These are phyloP conservation scores for Amiota minor DNA, from an alignment of 2,888 invertebrate genomes.

Conservation along the genomic window DNA sequence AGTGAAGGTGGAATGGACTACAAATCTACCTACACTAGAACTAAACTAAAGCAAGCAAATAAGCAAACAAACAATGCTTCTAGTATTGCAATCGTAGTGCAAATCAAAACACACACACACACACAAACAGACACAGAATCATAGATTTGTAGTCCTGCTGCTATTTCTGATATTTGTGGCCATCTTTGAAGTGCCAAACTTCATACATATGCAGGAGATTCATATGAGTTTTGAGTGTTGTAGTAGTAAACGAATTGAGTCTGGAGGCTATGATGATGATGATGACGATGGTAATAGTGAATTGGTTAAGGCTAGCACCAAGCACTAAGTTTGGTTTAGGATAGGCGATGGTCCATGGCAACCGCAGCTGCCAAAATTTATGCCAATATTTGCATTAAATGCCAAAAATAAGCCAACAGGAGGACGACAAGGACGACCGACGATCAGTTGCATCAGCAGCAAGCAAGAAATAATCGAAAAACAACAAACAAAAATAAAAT, in stretches of 20 bases:
- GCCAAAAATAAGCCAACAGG: conserved; percentile 60
- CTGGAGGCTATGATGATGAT: background rate
- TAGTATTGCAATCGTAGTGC: conserved; percentile 12
- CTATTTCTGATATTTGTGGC: no score
- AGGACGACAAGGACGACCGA: conserved; percentile 19
- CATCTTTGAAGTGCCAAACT: no score
- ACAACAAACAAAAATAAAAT: conserved; percentile 13
- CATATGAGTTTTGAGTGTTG: no score
- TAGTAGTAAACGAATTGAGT: no score
- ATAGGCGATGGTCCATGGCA: conserved; percentile 33
- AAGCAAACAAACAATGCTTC: conserved; percentile 24
- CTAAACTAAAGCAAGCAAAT: conserved; percentile 2
- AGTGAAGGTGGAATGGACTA: background rate
- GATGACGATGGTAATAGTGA: background rate
- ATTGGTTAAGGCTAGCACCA: background rate
- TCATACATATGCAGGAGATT: no score
- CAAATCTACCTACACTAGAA: no score
- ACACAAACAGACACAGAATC: background rate
- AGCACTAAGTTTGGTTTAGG: background rate
- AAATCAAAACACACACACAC: background rate
- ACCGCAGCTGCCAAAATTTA: conserved; percentile 61
- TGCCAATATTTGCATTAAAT: conserved; percentile 67
- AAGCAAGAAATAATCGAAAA: conserved; percentile 33
- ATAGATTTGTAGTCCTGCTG: no score
- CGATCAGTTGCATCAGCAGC: background rate